Evolutionary conservation across 2,113 vertebrate genomes (phyloP).

Genomic region (Larimichthys crocea): DNA sequence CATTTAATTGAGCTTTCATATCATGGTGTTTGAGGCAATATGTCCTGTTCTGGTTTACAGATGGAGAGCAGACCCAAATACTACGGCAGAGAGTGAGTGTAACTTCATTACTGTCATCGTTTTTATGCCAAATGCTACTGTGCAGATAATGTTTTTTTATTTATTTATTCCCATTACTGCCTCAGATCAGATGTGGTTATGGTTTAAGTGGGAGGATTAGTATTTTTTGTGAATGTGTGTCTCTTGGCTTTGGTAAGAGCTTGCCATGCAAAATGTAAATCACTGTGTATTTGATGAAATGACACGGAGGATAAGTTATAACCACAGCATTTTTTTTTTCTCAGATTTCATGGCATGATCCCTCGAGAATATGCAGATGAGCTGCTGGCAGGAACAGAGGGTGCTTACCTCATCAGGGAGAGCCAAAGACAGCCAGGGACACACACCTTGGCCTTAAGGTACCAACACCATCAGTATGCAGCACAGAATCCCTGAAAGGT

Average conservation of each 20-base stretch:
- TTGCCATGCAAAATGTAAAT: not conserved
- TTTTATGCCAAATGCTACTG: conserved; percentile 1
- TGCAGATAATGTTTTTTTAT: conserved; percentile 14
- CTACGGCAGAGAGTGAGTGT: conserved; percentile 98
- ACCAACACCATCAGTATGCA: conserved; percentile 47
- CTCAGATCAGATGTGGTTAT: conserved; percentile 20
- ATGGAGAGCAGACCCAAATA: conserved; percentile 98
- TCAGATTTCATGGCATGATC: conserved; percentile 96
- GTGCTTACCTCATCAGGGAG: conserved; percentile 96
- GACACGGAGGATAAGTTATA: not conserved
- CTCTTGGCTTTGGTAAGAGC: not conserved
- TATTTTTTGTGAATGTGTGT: conserved; percentile 7
- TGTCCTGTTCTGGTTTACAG: conserved; percentile 82
- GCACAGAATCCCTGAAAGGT: conserved; percentile 17
- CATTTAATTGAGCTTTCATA: conserved; percentile 59
- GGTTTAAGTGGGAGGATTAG: conserved; percentile 24
- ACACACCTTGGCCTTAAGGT: conserved; percentile 97
- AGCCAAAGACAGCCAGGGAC: conserved; percentile 97
- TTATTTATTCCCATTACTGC: conserved; percentile 34
- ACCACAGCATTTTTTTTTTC: conserved; percentile 29
- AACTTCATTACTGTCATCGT: conserved; percentile 35
- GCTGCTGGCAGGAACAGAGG: conserved; percentile 90
- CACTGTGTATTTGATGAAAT: not conserved
- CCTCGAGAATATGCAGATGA: conserved; percentile 95
- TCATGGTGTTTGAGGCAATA: conserved; percentile 46